phyloP scores from a whole-genome alignment of 1,140 invertebrate genomes.

The Lethocerus indicus region DNA sequence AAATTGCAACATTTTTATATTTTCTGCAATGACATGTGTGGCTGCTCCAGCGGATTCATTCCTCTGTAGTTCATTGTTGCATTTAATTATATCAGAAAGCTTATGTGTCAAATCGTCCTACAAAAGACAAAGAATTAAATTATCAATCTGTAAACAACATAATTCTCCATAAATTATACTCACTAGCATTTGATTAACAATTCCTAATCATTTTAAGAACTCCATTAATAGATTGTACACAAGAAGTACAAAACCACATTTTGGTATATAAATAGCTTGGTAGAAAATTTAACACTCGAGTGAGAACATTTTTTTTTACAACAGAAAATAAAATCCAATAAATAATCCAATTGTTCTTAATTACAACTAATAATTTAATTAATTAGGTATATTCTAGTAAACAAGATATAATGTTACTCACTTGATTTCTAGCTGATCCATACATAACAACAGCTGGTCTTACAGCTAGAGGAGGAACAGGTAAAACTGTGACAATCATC shows the following conservation, averaged over 20 bases:
- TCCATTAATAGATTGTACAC: no score
- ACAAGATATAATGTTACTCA: no score
- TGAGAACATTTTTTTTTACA: no score
- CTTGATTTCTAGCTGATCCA: slow-evolving; percentile 89
- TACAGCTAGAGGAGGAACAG: slow-evolving; percentile 86
- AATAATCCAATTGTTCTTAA: no score
- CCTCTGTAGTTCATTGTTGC: slow-evolving; percentile 88
- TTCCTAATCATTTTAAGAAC: neutral
- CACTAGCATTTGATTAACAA: neutral
- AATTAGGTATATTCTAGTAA: no score
- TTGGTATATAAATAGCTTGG: no score
- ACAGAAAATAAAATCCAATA: no score
- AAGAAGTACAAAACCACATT: no score
- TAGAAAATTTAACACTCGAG: no score
- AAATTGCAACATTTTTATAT: slow-evolving; percentile 96
- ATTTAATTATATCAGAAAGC: slow-evolving; percentile 95
- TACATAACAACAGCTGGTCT: slow-evolving; percentile 98
- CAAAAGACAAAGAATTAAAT: slow-evolving; percentile 15
- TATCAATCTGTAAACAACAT: neutral
- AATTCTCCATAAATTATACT: neutral
- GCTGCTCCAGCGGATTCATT: slow-evolving; percentile 95
- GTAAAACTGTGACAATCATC: slow-evolving; percentile 96
- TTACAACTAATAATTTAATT: no score
- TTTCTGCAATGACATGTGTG: slow-evolving; percentile 89
- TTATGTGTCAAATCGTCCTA: slow-evolving; percentile 99